Conservation (phyloP, 2,888 invertebrate species). For the Diarsia mendica region DNA sequence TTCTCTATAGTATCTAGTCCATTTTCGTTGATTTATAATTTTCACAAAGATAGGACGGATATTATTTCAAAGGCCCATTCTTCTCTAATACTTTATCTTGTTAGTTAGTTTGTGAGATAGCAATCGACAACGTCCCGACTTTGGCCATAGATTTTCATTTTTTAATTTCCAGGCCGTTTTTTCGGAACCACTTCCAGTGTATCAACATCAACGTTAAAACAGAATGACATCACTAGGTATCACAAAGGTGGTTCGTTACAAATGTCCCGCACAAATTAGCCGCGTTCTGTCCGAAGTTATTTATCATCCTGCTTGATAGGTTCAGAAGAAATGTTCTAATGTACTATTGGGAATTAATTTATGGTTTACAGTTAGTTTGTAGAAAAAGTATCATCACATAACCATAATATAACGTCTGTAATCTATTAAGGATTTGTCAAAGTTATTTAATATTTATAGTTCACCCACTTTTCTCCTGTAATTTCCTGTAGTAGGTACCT, state of each 20-base stretch:
- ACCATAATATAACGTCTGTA: neutral
- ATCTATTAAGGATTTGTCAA: neutral
- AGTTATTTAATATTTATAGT: no score
- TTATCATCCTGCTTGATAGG: conserved; percentile 17
- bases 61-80: no score
- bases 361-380: neutral
- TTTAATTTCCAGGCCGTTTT: no score
- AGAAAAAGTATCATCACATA: neutral
- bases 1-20: no score
- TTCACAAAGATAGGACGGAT: no score
- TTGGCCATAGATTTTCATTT: no score
- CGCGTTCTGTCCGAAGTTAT: conserved; percentile 30
- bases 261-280: conserved; percentile 74
- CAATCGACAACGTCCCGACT: no score
- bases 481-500: neutral
- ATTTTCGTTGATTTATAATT: no score
- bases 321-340: conserved; percentile 1
- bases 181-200: conserved; percentile 45
- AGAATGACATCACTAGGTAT: conserved; percentile 74
- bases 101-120: no score
- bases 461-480: neutral
- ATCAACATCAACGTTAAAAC: conserved; percentile 43
- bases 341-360: neutral
- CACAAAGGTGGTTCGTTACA: conserved; percentile 71
- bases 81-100: no score